Evolutionary conservation across 2,888 invertebrate species (phyloP), one percentile per base, ranked within the genome.

Genomic region (Amiota communis): DNA sequence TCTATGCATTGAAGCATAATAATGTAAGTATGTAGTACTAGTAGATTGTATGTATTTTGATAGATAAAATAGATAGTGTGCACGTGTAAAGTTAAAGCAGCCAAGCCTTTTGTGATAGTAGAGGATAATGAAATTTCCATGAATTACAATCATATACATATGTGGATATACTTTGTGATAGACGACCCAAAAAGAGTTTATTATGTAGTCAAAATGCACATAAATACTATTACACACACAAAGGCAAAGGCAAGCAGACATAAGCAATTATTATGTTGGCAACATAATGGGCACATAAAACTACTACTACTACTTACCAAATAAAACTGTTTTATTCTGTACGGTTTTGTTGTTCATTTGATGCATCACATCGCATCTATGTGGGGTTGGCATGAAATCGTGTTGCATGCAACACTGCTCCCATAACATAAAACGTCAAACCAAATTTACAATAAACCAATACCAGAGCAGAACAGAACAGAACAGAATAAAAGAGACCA

Each of bases 281-380:
- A 85, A 80, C 85, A 81, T 84, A 83, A 83, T 82, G 85, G 80
- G 82, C 83, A 59, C 59, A 59, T 20, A 59, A 59, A 82, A 36
- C 36, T 23, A 23, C 36, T 6, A 23, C 23, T 36, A 36, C 36
- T 36, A 36, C 36, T 36, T 36, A 36, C 36, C 8, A 36, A 36
- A 36, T 36, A 36, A 36, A 36, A 36, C 6, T 36, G 36, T 36
- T 36, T 6, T 36, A 36, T 36, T 2, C 36, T 36, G 36, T 36
- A 36, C 36, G 2, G 36, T 36, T 36, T 6, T 36, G 36, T 36
- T 36, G 36, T 36, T 36, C 36, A 36, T 36, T 36, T 23, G 23
- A 23, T 23, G 23, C 23, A 23, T 23, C 23, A 23, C 36, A 36
- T 36, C 8, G 36, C 3, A 36, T 6, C 36, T 6, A 36, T 36